These are phyloP conservation scores for Formica selysi DNA, from an alignment of 1,140 invertebrate species.

Conservation along the genomic window DNA sequence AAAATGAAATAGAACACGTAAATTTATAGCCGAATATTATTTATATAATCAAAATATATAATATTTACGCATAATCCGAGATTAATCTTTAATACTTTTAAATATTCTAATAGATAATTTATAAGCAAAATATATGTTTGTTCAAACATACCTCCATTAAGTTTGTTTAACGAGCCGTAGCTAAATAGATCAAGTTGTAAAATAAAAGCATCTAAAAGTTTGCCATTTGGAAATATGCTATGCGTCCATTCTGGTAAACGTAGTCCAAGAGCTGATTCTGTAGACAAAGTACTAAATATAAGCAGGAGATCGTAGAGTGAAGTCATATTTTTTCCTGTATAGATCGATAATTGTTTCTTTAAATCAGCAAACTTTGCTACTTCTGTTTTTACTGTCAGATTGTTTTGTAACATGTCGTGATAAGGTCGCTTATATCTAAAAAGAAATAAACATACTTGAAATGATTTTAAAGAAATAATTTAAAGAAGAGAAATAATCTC, in stretches of 20 bases:
- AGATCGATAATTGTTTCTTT: background rate
- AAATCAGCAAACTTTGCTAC: conserved; percentile 1
- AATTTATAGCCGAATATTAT: background rate
- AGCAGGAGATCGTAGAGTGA: rapidly evolving
- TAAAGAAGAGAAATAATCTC: background rate
- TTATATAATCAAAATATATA: background rate
- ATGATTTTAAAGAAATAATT: background rate
- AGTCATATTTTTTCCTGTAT: conserved; percentile 10
- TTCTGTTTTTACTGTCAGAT: background rate
- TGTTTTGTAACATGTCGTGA: background rate
- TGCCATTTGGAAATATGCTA: background rate
- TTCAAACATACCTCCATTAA: conserved; percentile 34
- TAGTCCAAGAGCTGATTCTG: background rate
- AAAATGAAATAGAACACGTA: background rate
- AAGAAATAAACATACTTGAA: background rate
- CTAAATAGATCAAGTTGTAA: background rate
- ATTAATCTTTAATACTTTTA: background rate
- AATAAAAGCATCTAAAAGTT: background rate
- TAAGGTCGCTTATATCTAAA: background rate
- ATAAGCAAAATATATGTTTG: background rate
- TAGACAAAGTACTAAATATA: background rate
- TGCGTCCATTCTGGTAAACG: background rate
- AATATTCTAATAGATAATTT: conserved; percentile 7
- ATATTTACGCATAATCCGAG: background rate
- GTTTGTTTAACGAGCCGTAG: background rate